phyloP scores from a whole-genome alignment of 64 coral and sea anemone genomes.

The Trachythela sp. region DNA sequence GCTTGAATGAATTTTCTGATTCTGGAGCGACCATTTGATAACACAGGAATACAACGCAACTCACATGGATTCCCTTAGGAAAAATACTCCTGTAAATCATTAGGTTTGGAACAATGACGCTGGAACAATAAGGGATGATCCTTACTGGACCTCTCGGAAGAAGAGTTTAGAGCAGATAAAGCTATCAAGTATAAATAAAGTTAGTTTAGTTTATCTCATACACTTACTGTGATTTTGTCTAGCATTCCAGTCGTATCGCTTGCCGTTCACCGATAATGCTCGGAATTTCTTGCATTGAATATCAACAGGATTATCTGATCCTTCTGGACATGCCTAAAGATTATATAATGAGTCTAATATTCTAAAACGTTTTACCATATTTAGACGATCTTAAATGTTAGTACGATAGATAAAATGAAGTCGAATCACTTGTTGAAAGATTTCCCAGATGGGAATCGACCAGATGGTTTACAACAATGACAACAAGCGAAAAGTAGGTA shows the following conservation, averaged over 20 bases:
- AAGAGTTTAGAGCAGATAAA: too few relatives aligned
- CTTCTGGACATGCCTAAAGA: not conserved
- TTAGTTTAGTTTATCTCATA: not conserved
- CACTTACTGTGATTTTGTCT: not conserved
- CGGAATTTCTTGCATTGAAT: conserved; percentile 4
- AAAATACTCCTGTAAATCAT: not conserved
- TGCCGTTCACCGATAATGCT: not conserved
- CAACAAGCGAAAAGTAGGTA: not conserved
- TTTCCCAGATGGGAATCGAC: too few relatives aligned
- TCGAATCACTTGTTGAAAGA: too few relatives aligned
- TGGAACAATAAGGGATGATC: not conserved
- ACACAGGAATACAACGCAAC: conserved; percentile 68
- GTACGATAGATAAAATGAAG: too few relatives aligned
- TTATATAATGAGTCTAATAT: not conserved
- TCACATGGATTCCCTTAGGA: conserved; percentile 65
- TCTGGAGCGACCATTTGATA: conserved; percentile 58
- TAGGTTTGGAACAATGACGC: not conserved
- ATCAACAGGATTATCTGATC: not conserved
- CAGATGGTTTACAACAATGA: not conserved
- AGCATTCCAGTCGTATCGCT: not conserved
- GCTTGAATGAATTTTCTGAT: conserved; percentile 79
- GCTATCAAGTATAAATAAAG: not conserved
- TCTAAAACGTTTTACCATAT: too few relatives aligned
- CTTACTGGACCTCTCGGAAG: too few relatives aligned
- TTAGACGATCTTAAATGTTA: too few relatives aligned